Conservation (phyloP, 2,888 invertebrate genomes). For the Catocala fraxini region DNA sequence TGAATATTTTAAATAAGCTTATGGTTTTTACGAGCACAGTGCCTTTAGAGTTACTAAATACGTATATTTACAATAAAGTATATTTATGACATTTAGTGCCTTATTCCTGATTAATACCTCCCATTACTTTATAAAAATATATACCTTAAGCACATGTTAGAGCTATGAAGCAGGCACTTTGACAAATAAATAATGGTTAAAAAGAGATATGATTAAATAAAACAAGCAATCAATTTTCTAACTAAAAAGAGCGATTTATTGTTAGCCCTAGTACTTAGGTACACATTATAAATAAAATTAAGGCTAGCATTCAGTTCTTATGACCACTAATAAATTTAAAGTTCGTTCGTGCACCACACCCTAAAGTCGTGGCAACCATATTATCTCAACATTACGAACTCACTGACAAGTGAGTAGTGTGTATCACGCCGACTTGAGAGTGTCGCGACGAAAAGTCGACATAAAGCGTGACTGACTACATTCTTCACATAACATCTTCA, state of each 20-base stretch:
- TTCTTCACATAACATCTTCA: conserved; percentile 43
- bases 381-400: too few species aligned
- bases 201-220: conserved; percentile 60
- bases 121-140: too few species aligned
- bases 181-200: too few species aligned
- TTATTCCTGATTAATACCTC: too few species aligned
- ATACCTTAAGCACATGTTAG: too few species aligned
- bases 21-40: neutral
- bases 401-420: too few species aligned
- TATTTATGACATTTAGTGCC: too few species aligned
- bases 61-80: neutral
- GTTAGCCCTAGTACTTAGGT: conserved; percentile 82
- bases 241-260: conserved; percentile 86
- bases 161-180: too few species aligned
- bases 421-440: conserved; percentile 38
- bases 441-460: conserved; percentile 53
- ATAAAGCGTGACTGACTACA: conserved; percentile 61
- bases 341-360: conserved; percentile 31
- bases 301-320: conserved; percentile 87
- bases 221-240: conserved; percentile 80
- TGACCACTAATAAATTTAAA: conserved; percentile 63
- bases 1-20: neutral
- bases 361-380: conserved; percentile 16
- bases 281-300: conserved; percentile 83
- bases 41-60: conserved; percentile 11